Percentiles rank a stretch among this genome's conserved stretches.
phyloP scores from a whole-genome alignment of 2,797 vertebrate species.

The Tamandua tetradactyla region DNA sequence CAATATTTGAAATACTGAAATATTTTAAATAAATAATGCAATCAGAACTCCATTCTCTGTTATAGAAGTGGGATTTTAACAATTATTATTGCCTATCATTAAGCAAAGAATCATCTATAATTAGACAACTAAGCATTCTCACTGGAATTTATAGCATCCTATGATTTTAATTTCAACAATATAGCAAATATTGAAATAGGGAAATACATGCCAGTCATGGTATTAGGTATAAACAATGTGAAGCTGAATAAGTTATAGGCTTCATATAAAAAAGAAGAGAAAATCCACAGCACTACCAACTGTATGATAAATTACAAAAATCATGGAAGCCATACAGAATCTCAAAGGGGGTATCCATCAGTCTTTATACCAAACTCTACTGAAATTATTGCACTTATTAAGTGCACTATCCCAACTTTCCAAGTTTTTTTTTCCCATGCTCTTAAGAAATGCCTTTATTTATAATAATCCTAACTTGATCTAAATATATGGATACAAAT shows the following conservation, averaged over 20 bases:
- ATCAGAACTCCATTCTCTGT: not conserved
- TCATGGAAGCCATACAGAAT: not conserved
- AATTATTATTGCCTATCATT: not conserved
- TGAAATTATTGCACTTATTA: not conserved
- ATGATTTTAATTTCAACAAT: not conserved
- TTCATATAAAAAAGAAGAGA: not conserved
- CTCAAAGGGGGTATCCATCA: not conserved
- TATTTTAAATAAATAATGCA: not conserved
- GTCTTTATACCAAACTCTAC: not conserved
- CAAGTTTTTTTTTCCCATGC: not conserved
- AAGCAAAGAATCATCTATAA: not conserved
- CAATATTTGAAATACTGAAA: too few species aligned
- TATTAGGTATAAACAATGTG: not conserved
- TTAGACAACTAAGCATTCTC: not conserved
- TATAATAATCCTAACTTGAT: constrained; percentile 28
- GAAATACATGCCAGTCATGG: not conserved
- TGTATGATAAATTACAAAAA: not conserved
- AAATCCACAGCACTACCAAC: not conserved
- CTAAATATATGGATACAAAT: not conserved
- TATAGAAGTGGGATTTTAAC: not conserved
- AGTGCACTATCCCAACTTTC: not conserved
- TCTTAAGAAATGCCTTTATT: not conserved
- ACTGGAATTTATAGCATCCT: not conserved
- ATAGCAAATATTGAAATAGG: not conserved
- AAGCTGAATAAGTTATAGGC: not conserved